Evolutionary conservation across 1,140 invertebrate species (phyloP), one percentile per base, ranked within the genome.

Genomic region (Lucilia sericata): DNA sequence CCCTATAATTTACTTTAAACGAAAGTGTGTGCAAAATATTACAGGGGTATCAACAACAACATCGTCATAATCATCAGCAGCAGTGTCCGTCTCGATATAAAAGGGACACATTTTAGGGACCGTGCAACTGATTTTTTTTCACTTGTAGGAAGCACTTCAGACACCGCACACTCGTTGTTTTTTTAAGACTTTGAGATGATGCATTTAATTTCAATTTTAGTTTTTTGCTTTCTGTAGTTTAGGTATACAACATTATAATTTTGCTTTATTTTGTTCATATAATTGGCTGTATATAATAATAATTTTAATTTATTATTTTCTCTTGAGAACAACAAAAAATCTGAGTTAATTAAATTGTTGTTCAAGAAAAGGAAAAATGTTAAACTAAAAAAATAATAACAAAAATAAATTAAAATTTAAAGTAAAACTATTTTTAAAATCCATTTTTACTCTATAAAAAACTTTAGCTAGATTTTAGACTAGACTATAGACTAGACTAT

Each of bases 281-380:
- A 70, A 70, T 70, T 70, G 65, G n/a, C 65, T 21, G 21, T 8
- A 25, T 70, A 10, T 70, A n/a, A 70, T 70, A 21, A 70, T 21
- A 70, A 70, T 70, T 70, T 70, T 55, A 55, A 55, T 70, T 70
- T 70, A 70, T 21, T 70, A 70, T 70, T 70, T 70, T 21, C n/a
- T 7, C 12, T 70, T 19, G n/a, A 65, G 12, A 70, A 70, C 10
- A 70, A 21, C 65, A 70, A 70, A 25, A 21, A 25, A 21, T 10
- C 19, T 10, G 65, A 21, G 7, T 70, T 70, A 70, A 70, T 70
- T 70, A 70, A 70, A 70, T n/a, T 9, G 65, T 70, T 70, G 14
- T 60, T 60, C 0, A 60, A 14, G 51, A 10, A 60, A 13, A 60
- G 13, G 51, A 17, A 17, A 60, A 60, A 60, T 13, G 51, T 60